Evolutionary conservation across 2,797 vertebrate species (phyloP), one percentile per base, ranked within the genome.

Genomic region (Stomatorhinus walkeri): DNA sequence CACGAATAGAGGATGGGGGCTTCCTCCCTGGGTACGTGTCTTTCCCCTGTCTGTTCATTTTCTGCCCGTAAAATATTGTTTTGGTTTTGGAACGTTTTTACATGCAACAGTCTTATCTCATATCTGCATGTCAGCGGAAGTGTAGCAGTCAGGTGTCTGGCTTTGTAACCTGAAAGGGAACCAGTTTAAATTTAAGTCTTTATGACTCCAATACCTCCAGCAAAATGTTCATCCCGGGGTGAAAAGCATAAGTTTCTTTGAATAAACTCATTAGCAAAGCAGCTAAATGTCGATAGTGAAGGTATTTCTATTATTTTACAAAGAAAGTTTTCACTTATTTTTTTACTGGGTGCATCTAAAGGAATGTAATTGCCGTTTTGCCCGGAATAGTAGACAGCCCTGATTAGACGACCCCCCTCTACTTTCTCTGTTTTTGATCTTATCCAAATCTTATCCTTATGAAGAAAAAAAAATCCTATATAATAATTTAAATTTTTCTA

Each of bases 1-100:
- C 28, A 43, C 56, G 49, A 87, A 72, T 51, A 46, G 49, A 52
- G 85, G 84, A 84, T 16, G 36, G 87, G 48, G 86, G 49, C 54
- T 10, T 10, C 32, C 3, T 87, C 32, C 87, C 83, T 22, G 72
- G 88, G 90, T 91, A 87, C 89, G 90, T 89, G 19, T 43, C 86
- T 89, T 76, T 28, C 72, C 56, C 43, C 40, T 54, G 24, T 40
- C 43, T 40, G 10, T 46, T 85, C 43, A 9, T 85, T 85, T 56
- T 46, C n/a, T 61, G n/a, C 52, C 1, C 1, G n/a, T 52, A 49
- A 49, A 48, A 51, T 32, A 32, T 85, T 22, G 48, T 43, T 88
- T 40, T 36, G 36, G 32, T 83, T 61, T 81, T 28, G 40, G 19
- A 36, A 40, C n/a, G 1, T 81, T 43, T 22, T 54, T 79, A 48